These are phyloP conservation scores for Phenganax stokvisi DNA, from an alignment of 92 coral and sea anemone genomes.

Conservation along the genomic window DNA sequence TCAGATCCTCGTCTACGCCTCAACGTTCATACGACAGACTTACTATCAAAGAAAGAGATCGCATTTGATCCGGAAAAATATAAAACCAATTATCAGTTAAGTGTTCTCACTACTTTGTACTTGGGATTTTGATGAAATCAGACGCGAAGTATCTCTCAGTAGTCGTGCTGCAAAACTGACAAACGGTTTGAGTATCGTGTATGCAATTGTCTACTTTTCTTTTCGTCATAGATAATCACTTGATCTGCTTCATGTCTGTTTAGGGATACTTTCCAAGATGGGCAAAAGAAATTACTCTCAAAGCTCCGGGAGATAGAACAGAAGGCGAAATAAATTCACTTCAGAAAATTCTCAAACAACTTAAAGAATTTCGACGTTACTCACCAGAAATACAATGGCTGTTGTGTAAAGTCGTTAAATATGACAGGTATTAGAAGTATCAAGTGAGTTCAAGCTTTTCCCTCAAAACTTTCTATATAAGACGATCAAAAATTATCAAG, in stretches of 20 bases:
- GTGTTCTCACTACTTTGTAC: background rate
- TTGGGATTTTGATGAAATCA: background rate
- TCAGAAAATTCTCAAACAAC: conserved; percentile 71
- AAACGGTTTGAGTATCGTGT: no score
- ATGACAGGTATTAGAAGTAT: conserved; percentile 57
- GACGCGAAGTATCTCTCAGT: no score
- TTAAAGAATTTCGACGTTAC: conserved; percentile 86
- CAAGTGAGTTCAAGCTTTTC: background rate
- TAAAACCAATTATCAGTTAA: conserved; percentile 75
- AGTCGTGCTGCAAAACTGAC: no score
- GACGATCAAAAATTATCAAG: no score
- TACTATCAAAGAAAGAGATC: conserved; percentile 58
- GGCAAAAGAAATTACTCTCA: conserved; percentile 66
- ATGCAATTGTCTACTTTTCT: no score
- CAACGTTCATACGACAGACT: conserved; percentile 52
- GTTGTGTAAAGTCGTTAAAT: conserved; percentile 70
- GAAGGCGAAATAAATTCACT: conserved; percentile 60
- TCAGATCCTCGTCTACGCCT: conserved; percentile 73
- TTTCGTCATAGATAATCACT: no score
- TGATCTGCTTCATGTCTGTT: no score
- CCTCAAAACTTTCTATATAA: no score
- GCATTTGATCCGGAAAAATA: conserved; percentile 72
- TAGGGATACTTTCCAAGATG: conserved; percentile 76
- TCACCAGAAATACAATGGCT: conserved; percentile 70
- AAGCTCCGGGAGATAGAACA: conserved; percentile 58